A percentile compares a stretch with the other conserved stretches of the same genome.
Conservation (phyloP, 1,140 invertebrate genomes). For the Drosophila lacertosa region DNA sequence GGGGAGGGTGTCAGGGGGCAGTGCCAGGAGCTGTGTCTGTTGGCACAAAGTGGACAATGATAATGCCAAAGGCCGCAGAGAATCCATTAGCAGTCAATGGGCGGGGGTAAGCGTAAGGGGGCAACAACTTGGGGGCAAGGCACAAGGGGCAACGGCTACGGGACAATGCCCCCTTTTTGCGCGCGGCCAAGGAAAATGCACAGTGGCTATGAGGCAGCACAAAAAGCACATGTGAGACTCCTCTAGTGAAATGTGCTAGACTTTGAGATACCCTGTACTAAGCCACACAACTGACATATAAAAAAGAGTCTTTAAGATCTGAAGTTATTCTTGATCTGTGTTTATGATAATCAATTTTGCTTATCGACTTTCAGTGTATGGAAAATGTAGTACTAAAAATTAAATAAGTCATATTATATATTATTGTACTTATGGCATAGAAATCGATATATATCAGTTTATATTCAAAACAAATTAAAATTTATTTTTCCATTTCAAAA, state of each 20-base stretch:
- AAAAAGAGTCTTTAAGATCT: too few relatives aligned
- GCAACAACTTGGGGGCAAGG: not conserved
- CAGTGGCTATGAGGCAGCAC: conserved; percentile 13
- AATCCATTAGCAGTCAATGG: conserved; percentile 61
- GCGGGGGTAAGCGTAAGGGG: not conserved
- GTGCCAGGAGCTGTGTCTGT: conserved; percentile 47
- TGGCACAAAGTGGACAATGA: conserved; percentile 43
- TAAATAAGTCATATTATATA: too few relatives aligned
- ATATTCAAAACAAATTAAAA: not conserved
- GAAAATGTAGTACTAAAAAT: not conserved
- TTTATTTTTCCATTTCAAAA: too few relatives aligned
- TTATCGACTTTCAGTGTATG: not conserved
- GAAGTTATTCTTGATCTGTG: too few relatives aligned
- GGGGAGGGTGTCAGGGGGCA: conserved; percentile 9
- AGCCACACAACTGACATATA: not conserved
- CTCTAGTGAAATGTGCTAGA: too few relatives aligned
- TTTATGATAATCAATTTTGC: too few relatives aligned
- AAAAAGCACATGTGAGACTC: not conserved
- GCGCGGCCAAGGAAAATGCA: conserved; percentile 29
- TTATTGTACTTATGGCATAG: too few relatives aligned
- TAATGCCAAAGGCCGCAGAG: conserved; percentile 45
- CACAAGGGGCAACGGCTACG: conserved; percentile 21
- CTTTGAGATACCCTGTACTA: not conserved
- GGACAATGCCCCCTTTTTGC: conserved; percentile 38
- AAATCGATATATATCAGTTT: not conserved